Conservation (phyloP, 2,888 invertebrate species). For the Choristoneura rosaceana region DNA sequence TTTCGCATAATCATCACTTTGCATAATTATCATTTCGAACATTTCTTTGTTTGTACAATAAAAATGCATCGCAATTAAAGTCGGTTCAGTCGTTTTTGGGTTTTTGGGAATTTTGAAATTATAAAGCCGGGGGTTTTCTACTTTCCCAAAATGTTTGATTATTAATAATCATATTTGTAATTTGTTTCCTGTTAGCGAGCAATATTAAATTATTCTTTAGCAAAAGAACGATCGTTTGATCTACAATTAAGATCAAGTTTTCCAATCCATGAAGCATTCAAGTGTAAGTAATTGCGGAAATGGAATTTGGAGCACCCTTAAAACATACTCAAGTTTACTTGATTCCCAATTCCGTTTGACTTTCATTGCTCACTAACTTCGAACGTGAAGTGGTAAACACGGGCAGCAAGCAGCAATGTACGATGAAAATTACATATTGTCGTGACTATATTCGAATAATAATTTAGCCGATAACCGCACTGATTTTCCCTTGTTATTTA, state of each 20-base stretch:
- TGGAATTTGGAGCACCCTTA: slow-evolving; percentile 5
- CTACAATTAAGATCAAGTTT: slow-evolving; percentile 23
- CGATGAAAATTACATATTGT: not conserved
- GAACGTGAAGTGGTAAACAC: not conserved
- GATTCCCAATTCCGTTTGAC: not conserved
- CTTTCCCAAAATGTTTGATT: no score
- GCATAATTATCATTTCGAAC: no score
- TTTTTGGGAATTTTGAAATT: no score
- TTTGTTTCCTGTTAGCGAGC: not conserved
- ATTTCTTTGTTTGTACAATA: no score
- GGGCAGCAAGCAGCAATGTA: not conserved
- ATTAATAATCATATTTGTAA: no score
- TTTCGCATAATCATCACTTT: no score
- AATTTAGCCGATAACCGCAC: not conserved
- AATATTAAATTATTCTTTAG: not conserved
- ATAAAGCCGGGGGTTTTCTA: no score
- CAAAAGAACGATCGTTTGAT: slow-evolving; percentile 20
- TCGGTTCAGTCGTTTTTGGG: no score
- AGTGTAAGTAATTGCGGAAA: slow-evolving; percentile 18
- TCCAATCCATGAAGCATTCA: slow-evolving; percentile 25
- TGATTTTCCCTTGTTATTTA: slow-evolving; percentile 30
- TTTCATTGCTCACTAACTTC: slow-evolving; percentile 4
- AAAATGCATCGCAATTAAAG: no score
- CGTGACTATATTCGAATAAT: not conserved
- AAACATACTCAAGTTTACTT: not conserved